Conservation (phyloP, 1,140 invertebrate species). For the Zaprionus ornatus region DNA sequence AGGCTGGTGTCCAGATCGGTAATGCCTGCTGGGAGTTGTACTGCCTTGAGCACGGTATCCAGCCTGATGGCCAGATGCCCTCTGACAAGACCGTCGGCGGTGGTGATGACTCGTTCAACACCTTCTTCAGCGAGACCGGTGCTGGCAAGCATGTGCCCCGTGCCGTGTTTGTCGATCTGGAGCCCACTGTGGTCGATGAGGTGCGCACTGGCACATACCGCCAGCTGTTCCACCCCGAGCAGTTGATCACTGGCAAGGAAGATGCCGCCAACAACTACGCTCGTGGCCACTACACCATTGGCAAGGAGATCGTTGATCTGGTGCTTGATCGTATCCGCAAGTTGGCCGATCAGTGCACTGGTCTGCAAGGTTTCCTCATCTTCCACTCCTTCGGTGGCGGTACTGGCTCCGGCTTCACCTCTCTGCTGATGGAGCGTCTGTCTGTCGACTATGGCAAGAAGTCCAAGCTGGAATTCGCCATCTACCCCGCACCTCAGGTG, state of each 20-base stretch:
- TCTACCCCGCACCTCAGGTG: conserved; percentile 95
- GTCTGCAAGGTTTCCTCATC: conserved; percentile 94
- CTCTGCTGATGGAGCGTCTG: conserved; percentile 94
- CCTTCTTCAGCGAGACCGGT: conserved; percentile 95
- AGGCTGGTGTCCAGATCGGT: conserved; percentile 91
- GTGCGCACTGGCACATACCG: conserved; percentile 93
- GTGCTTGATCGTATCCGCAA: conserved; percentile 92
- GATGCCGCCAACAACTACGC: conserved; percentile 96
- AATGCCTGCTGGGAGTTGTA: conserved; percentile 88
- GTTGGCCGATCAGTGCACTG: conserved; percentile 93
- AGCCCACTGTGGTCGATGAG: conserved; percentile 95
- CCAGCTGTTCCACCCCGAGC: conserved; percentile 93
- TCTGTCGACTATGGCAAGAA: conserved; percentile 96
- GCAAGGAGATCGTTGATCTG: conserved; percentile 93
- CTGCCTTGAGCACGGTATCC: conserved; percentile 91
- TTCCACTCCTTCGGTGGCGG: conserved; percentile 96
- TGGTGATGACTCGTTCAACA: conserved; percentile 92
- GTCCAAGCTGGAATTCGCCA: conserved; percentile 94
- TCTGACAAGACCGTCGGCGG: conserved; percentile 89
- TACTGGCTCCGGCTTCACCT: conserved; percentile 94
- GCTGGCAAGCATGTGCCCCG: conserved; percentile 94
- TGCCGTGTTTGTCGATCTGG: conserved; percentile 94
- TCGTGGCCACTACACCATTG: conserved; percentile 95
- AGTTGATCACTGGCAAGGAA: conserved; percentile 93
- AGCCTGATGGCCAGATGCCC: conserved; percentile 89